Base-by-base conservation (phyloP, 2,797 vertebrate species). In the Scarus forsteni region DNA sequence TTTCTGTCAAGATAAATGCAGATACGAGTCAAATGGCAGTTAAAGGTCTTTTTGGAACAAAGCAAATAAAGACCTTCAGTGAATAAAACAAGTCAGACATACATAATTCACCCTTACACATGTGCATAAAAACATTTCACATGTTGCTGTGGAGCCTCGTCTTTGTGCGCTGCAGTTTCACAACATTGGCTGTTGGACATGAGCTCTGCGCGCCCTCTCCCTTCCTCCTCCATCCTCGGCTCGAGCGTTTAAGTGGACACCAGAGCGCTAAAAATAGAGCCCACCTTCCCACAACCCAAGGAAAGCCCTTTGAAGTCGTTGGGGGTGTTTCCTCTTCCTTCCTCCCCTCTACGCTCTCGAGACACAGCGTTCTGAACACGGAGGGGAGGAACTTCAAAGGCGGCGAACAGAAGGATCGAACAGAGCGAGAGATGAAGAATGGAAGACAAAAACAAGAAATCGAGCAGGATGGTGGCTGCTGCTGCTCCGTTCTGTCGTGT, bases 261-360 rank as follows among this genome's bases (percentile, higher is more conserved):
- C 56, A 59, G 55, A 1, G n/a, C 45, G 73, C 84, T 91, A 90
- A 88, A 90, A 90, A 91, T 92, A 92, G 60, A 69, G 75, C 58
- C 66, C 80, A 83, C 84, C 79, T 84, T 80, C 68, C 63, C 18
- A 73, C 81, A 89, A 85, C 81, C 79, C 56, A 66, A 72, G 83
- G 77, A 85, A 85, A 81, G 72, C 72, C 66, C 63, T 92, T 92
- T 90, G 88, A 92, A 87, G 90, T 77, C 69, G 59, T 55, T 75
- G 70, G 85, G 49, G 83, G 70, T 58, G 76, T 79, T 77, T 60
- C 66, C 66, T 66, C 63, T 84, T 63, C 72, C 75, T 71, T 56
- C 69, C 57, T 42, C 61, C 65, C 68, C 58, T 67, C 59, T 50
- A 6, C 72, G 78, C 79, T 73, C 80, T 85, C 68, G 84, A 83